A percentile compares a stretch with the other conserved stretches of the same genome.
Conservation (phyloP, 2,113 vertebrate species). For the Pristiophorus japonicus region DNA sequence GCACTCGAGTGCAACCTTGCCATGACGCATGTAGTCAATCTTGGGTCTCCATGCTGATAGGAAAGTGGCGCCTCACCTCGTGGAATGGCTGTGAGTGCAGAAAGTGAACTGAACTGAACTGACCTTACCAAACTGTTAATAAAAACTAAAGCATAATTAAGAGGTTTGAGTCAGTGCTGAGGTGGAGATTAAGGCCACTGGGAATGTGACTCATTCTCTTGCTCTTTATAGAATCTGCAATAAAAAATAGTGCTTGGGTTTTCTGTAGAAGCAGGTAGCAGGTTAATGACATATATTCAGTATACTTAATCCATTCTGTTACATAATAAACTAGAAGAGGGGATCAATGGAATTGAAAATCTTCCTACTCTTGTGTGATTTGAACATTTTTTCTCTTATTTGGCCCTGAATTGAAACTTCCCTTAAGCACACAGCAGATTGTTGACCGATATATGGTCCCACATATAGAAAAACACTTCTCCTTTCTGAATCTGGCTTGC, state of each 20-base stretch:
- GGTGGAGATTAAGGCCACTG: not conserved
- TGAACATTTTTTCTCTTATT: not conserved
- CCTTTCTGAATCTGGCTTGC: not conserved
- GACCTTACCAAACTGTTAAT: not conserved
- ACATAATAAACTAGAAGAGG: not conserved
- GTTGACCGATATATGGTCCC: not conserved
- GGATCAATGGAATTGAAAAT: not conserved
- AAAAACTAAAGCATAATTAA: not conserved
- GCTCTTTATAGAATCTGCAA: not conserved
- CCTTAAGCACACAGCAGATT: not conserved
- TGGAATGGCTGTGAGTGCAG: not conserved
- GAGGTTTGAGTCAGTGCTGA: not conserved
- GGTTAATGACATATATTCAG: not conserved
- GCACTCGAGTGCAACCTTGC: not conserved
- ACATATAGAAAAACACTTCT: too few species aligned
- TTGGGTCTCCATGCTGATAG: not conserved
- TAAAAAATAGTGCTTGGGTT: not conserved
- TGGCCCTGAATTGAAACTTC: not conserved
- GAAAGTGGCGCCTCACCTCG: not conserved
- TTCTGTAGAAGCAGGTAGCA: not conserved
- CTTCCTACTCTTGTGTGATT: not conserved
- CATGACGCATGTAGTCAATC: not conserved
- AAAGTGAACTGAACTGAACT: not conserved
- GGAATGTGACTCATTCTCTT: not conserved
- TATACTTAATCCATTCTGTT: not conserved